Base-by-base conservation (phyloP, 2,888 invertebrate genomes). In the Scrobipalpa atriplicella region DNA sequence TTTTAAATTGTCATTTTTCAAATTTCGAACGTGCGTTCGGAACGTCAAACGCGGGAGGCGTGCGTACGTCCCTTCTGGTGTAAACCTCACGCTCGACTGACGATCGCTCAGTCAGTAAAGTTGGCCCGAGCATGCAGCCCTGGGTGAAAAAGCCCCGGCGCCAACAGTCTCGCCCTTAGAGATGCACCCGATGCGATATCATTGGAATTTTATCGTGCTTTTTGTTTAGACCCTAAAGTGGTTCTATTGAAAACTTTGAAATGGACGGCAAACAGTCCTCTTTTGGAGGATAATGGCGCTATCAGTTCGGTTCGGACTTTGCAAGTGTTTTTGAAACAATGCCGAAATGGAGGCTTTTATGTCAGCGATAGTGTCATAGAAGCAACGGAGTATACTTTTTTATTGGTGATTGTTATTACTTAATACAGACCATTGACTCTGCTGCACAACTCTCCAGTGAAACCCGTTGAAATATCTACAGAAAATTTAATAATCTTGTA, bases 141-240 rank as follows among this genome's bases (percentile, higher is more conserved):
- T 82, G 90, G 89, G 90, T 89, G 90, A 92, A 91, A 91, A 91
- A 90, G 88, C 83, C 83, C 78, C 89, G 92, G 92, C 92, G 92
- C 92, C 92, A 92, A 80, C 80, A 77, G 90, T 88, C 90, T 89
- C 86, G 92, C 90, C 90, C 90, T 87, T 90, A 92, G 92, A 86
- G 92, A 90, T 90, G 92, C 82, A 80, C 84, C 78, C 69, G 67
- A 67, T 68, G 65, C 72, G 75, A 75, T 81, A 78, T 79, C 75
- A 76, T 74, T 71, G 75, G 75, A 75, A 80, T 80, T 82, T 82
- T 86, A 86, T 87, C 87, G 86, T 82, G 62, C 60, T 63, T 65
- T 70, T 69, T 67, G 68, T 69, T 68, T 67, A 56, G 39, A 38
- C 39, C 52, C 10, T 41, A 56, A 58, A 64, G 62, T 60, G 65